Conservation (phyloP, 2,113 vertebrate genomes). For the Anas platyrhynchos region DNA sequence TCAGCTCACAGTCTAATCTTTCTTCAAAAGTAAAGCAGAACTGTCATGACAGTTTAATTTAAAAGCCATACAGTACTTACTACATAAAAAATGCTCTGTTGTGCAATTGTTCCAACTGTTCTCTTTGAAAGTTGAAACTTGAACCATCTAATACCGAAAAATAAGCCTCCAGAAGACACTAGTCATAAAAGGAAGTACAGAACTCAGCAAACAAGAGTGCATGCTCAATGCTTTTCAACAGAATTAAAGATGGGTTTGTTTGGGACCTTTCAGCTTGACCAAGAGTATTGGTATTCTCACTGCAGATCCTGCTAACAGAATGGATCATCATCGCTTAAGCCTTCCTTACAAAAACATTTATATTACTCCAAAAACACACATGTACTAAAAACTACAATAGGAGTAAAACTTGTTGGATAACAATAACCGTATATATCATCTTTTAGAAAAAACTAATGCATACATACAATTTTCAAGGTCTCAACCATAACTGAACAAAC, state of each 20-base stretch:
- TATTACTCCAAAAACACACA: not conserved
- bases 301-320: not conserved
- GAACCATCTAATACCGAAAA: not conserved
- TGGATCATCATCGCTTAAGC: not conserved
- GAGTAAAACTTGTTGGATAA: not conserved
- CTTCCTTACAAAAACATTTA: not conserved
- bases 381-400: not conserved
- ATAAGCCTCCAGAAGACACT: not conserved
- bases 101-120: not conserved
- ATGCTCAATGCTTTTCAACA: not conserved
- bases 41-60: not conserved
- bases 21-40: not conserved
- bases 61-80: not conserved
- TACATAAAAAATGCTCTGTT: rapidly evolving
- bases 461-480: not conserved
- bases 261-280: not conserved
- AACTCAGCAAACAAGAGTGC: not conserved
- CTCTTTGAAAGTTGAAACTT: not conserved
- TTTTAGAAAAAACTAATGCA: not conserved
- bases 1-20: not conserved
- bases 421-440: not conserved
- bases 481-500: not conserved
- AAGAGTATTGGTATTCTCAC: not conserved
- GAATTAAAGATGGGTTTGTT: not conserved
- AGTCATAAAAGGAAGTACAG: not conserved